Conservation (phyloP, 2,113 vertebrate genomes). For the Clupea harengus region DNA sequence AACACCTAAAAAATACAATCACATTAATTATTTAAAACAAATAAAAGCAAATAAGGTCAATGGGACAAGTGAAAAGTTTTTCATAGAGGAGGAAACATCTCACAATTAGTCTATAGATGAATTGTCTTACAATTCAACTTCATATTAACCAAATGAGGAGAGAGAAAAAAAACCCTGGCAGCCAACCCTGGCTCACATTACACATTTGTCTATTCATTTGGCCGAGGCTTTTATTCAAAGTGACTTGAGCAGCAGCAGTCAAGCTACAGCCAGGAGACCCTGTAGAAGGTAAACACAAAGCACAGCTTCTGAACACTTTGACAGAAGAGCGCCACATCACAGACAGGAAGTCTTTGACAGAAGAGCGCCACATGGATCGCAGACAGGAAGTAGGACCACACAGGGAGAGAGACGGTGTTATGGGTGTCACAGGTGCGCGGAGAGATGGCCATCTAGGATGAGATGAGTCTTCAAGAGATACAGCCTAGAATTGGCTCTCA, state of each 20-base stretch:
- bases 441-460: not conserved
- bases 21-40: too few species aligned
- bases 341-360: too few species aligned
- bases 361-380: too few species aligned
- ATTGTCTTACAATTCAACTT: not conserved
- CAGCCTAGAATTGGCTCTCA: not conserved
- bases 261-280: not conserved
- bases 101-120: not conserved
- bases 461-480: not conserved
- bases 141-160: not conserved
- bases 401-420: not conserved
- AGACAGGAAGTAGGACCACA: too few species aligned
- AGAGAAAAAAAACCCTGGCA: not conserved
- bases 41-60: too few species aligned
- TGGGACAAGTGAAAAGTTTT: too few species aligned
- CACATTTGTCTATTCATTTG: not conserved
- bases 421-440: not conserved
- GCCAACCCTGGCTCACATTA: not conserved
- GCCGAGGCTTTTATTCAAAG: not conserved
- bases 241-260: not conserved
- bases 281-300: not conserved
- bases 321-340: too few species aligned
- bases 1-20: too few species aligned
- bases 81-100: too few species aligned
- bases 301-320: too few species aligned